These are phyloP conservation scores for Tribolium madens DNA, from an alignment of 1,140 invertebrate species.

Conservation along the genomic window DNA sequence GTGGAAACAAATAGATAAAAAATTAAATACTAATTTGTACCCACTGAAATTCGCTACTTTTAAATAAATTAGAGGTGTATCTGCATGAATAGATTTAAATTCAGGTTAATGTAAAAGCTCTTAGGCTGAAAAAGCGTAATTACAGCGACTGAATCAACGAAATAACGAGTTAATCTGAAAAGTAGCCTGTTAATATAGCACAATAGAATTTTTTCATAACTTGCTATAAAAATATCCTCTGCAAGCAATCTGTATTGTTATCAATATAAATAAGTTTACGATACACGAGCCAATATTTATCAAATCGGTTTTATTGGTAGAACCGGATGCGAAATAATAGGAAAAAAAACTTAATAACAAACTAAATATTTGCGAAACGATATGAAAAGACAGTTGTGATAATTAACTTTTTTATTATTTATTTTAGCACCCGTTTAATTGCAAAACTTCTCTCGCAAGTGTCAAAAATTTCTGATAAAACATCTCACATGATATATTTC, in stretches of 20 bases:
- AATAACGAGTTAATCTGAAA: too few species aligned
- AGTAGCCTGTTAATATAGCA: too few species aligned
- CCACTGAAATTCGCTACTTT: too few species aligned
- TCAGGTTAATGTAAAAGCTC: slow-evolving; percentile 7
- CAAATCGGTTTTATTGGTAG: slow-evolving; percentile 15
- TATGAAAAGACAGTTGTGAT: neutral
- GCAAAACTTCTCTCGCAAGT: neutral
- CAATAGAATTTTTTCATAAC: neutral
- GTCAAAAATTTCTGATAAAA: too few species aligned
- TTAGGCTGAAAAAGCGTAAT: too few species aligned
- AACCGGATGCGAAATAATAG: slow-evolving; percentile 16
- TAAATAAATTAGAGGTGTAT: neutral
- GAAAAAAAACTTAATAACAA: slow-evolving; percentile 9
- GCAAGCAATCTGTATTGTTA: neutral
- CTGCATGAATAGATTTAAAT: slow-evolving; percentile 24
- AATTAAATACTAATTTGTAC: too few species aligned
- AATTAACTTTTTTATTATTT: slow-evolving; percentile 1
- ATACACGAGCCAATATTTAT: slow-evolving; percentile 8
- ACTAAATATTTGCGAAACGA: neutral
- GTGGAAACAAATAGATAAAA: too few species aligned
- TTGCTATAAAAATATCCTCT: neutral
- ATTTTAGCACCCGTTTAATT: slow-evolving; percentile 1
- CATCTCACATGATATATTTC: too few species aligned
- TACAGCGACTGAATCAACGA: too few species aligned
- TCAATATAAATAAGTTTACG: slow-evolving; percentile 16